phyloP scores from a whole-genome alignment of 2,888 invertebrate genomes.

The Agrotis clavis region DNA sequence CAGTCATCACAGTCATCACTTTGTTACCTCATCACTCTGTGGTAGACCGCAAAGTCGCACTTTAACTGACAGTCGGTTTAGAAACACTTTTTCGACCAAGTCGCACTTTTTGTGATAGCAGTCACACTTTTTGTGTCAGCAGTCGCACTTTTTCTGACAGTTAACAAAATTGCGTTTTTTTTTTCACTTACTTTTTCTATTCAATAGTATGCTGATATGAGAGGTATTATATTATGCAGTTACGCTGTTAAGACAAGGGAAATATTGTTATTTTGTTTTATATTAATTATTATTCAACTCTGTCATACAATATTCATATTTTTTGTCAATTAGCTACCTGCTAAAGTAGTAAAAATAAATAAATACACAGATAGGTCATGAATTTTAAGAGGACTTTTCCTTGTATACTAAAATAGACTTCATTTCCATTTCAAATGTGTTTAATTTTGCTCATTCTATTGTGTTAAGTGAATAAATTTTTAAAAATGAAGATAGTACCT shows the following conservation, averaged over 20 bases:
- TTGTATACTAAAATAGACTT: neutral
- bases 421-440: neutral
- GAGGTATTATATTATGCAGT: neutral
- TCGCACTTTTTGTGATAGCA: slow-evolving; percentile 6
- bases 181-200: neutral
- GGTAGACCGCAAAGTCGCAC: slow-evolving; percentile 23
- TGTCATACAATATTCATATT: neutral
- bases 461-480: neutral
- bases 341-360: slow-evolving; percentile 4
- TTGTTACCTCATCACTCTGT: slow-evolving; percentile 53
- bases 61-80: neutral
- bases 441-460: neutral
- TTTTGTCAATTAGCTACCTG: neutral
- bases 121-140: slow-evolving; percentile 1
- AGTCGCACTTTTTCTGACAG: neutral
- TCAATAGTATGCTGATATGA: neutral
- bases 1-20: slow-evolving; percentile 88
- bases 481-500: too few species aligned
- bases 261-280: neutral
- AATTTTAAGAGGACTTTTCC: neutral
- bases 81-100: slow-evolving; percentile 12
- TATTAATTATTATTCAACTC: slow-evolving; percentile 8
- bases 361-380: slow-evolving; percentile 1
- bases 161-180: neutral
- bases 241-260: slow-evolving; percentile 11